A percentile compares a stretch with the other conserved stretches of the same genome.
Evolutionary conservation across 2,888 invertebrate species (phyloP).

Genomic region (Parapristionchus giblindavisi): DNA sequence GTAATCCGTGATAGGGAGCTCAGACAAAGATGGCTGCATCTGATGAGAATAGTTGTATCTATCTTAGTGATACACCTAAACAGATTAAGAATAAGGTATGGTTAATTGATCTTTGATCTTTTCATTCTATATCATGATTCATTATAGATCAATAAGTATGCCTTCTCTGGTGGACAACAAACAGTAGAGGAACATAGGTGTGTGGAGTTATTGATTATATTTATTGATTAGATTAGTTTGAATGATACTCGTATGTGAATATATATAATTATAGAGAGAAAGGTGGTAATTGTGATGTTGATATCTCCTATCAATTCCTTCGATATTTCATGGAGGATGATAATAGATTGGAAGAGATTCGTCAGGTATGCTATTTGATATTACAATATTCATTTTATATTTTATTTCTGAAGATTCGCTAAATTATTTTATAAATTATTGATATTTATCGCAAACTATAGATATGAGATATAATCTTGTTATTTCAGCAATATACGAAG

Average conservation of each 20-base stretch:
- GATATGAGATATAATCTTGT: constrained; percentile 1
- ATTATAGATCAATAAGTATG: constrained; percentile 85
- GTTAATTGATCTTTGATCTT: neutral
- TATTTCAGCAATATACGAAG: constrained; percentile 80
- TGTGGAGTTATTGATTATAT: neutral
- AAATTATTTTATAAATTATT: too few relatives aligned
- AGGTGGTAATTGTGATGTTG: constrained; percentile 95
- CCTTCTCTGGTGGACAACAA: constrained; percentile 93
- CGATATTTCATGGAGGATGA: constrained; percentile 95
- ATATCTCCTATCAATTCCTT: constrained; percentile 92
- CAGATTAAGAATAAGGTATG: constrained; percentile 91
- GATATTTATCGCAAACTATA: too few relatives aligned
- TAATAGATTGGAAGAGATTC: constrained; percentile 81
- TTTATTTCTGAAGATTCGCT: too few relatives aligned
- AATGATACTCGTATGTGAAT: neutral
- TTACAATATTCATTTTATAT: too few relatives aligned
- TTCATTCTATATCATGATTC: neutral
- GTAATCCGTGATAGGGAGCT: constrained; percentile 86
- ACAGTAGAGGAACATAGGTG: constrained; percentile 88
- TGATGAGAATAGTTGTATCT: constrained; percentile 90
- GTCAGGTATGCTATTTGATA: constrained; percentile 73
- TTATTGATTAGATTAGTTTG: neutral
- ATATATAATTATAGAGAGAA: constrained; percentile 59
- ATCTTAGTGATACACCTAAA: constrained; percentile 91
- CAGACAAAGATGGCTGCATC: constrained; percentile 98